phyloP scores from a whole-genome alignment of 2,888 invertebrate species.

The Rhabditoides inermis region DNA sequence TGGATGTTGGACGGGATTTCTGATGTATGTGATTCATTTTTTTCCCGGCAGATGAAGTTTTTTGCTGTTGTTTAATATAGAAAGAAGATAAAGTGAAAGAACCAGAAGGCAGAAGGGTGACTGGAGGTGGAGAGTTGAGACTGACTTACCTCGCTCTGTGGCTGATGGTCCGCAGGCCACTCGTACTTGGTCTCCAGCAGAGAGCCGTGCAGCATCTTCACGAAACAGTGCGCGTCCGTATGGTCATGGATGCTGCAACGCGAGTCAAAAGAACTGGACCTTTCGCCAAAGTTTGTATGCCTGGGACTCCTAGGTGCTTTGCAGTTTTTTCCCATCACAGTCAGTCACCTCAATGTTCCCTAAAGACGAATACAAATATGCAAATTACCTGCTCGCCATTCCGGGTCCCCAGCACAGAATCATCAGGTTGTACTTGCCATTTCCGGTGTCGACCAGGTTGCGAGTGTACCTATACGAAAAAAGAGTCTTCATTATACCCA shows the following conservation, averaged over 20 bases:
- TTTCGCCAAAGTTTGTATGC: neutral
- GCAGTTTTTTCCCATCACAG: neutral
- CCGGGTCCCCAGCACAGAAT: conserved; percentile 95
- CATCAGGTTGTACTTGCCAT: conserved; percentile 93
- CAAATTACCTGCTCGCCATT: conserved; percentile 59
- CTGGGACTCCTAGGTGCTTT: neutral
- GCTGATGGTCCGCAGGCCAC: conserved; percentile 67
- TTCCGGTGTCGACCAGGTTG: conserved; percentile 87
- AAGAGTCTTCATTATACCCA: neutral
- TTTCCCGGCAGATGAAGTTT: too few species aligned
- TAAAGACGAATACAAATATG: neutral
- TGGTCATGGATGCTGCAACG: conserved; percentile 83
- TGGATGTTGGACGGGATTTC: too few species aligned
- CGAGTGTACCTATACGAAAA: conserved; percentile 73
- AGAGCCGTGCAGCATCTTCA: conserved; percentile 76
- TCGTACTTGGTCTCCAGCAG: conserved; percentile 74
- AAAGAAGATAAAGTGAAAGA: too few species aligned
- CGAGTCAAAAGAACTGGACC: neutral
- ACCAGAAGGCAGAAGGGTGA: too few species aligned
- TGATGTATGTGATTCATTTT: too few species aligned
- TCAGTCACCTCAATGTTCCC: neutral
- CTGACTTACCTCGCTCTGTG: too few species aligned
- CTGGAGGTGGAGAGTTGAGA: too few species aligned
- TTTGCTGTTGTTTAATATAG: too few species aligned
- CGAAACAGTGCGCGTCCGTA: conserved; percentile 88